These are phyloP conservation scores for Cladopsammia gracilis DNA, from an alignment of 64 coral and sea anemone genomes.

Conservation along the genomic window DNA sequence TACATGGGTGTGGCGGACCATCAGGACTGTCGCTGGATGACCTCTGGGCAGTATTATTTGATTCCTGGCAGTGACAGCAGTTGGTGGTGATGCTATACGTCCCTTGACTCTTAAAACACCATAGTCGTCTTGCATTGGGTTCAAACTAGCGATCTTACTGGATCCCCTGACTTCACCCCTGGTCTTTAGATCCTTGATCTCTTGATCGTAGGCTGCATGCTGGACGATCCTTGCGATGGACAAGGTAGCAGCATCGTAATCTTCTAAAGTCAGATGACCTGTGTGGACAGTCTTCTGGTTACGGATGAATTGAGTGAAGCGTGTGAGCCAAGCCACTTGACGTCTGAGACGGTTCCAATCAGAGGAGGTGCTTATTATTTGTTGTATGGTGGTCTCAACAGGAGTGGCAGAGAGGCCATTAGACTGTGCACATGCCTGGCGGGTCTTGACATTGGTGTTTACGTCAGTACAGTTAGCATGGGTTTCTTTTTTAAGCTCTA, in stretches of 20 bases:
- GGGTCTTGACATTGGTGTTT: no score
- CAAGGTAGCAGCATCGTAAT: conserved; percentile 44
- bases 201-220: neutral
- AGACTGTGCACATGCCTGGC: no score
- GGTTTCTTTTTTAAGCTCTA: no score
- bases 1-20: conserved; percentile 33
- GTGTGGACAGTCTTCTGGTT: conserved; percentile 9
- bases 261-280: conserved; percentile 7
- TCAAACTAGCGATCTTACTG: conserved; percentile 33
- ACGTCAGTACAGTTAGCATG: no score
- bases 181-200: conserved; percentile 24
- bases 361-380: no score
- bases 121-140: conserved; percentile 42
- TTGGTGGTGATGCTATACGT: neutral
- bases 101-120: conserved; percentile 61
- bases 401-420: no score
- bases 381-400: no score
- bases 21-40: neutral
- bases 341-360: no score
- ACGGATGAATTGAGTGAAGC: conserved; percentile 26
- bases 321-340: conserved; percentile 49
- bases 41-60: conserved; percentile 39
- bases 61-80: neutral
- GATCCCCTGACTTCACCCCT: conserved; percentile 3
- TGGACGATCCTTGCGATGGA: conserved; percentile 41